Evolutionary conservation across 2,113 vertebrate genomes (phyloP).

Genomic region (Vidua chalybeata): DNA sequence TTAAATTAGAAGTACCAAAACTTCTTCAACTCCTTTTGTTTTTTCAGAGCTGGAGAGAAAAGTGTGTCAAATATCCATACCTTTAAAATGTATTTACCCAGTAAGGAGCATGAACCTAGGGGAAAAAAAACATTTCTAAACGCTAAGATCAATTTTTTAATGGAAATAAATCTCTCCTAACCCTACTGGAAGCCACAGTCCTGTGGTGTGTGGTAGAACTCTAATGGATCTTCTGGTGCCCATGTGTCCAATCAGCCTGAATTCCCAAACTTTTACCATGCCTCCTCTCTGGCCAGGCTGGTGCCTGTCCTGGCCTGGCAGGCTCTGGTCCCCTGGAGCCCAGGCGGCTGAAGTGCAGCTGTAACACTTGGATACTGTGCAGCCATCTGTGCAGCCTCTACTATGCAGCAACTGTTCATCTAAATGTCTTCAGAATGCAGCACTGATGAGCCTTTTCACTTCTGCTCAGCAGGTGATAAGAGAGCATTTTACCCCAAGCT

Average conservation of each 20-base stretch:
- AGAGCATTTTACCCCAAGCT: constrained; percentile 5
- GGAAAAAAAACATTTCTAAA: background rate
- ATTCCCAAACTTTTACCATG: background rate
- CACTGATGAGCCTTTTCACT: background rate
- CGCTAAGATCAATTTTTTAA: background rate
- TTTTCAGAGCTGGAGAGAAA: background rate
- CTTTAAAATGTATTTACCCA: background rate
- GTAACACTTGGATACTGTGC: background rate
- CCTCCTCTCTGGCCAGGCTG: background rate
- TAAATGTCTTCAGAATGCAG: background rate
- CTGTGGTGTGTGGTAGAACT: background rate
- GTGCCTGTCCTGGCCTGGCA: background rate
- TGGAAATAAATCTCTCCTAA: background rate
- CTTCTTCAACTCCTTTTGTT: background rate
- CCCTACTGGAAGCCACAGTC: background rate
- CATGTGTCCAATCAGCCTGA: background rate
- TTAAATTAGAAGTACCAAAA: background rate
- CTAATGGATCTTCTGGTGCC: background rate
- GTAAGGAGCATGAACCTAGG: background rate
- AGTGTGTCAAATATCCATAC: background rate
- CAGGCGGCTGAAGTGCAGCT: background rate
- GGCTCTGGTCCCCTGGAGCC: background rate
- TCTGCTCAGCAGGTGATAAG: constrained; percentile 2
- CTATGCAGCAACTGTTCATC: background rate
- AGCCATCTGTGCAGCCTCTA: constrained; percentile 24